Conservation (phyloP, 2,888 invertebrate genomes). For the Phorcus lineatus region DNA sequence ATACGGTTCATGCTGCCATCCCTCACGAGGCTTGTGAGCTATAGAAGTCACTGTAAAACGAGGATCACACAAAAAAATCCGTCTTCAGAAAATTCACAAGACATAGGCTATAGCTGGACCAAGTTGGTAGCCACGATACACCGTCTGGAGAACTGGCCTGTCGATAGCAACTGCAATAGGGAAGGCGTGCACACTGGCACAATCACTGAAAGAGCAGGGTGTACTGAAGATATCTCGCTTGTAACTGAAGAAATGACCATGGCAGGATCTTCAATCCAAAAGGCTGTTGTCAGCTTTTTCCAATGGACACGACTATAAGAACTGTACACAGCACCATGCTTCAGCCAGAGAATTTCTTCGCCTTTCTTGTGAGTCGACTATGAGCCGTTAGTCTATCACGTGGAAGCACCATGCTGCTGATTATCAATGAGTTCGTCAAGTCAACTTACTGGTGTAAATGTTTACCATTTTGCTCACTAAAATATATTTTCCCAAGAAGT, state of each 20-base stretch:
- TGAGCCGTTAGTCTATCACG: constrained; percentile 7
- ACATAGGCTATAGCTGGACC: neutral
- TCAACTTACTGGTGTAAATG: neutral
- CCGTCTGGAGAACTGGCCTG: neutral
- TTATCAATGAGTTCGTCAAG: constrained; percentile 4
- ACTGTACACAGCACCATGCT: neutral
- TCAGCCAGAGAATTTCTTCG: neutral
- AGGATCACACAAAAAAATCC: constrained; percentile 4
- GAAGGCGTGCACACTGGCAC: constrained; percentile 1
- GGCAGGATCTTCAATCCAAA: neutral
- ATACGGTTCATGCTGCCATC: neutral
- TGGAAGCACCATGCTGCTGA: neutral
- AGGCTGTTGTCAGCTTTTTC: neutral
- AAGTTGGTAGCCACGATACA: neutral
- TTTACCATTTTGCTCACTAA: neutral
- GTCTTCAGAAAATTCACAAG: neutral
- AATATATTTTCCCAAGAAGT: too few species aligned
- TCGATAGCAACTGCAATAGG: neutral
- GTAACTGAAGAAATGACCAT: constrained; percentile 8
- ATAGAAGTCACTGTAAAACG: neutral
- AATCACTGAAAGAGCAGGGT: neutral
- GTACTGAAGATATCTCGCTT: neutral
- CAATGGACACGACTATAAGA: neutral
- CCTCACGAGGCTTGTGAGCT: neutral
- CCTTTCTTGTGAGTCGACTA: neutral